Evolutionary conservation across 2,113 vertebrate genomes (phyloP), one percentile per base, ranked within the genome.

Genomic region (Motacilla tschutschensis): DNA sequence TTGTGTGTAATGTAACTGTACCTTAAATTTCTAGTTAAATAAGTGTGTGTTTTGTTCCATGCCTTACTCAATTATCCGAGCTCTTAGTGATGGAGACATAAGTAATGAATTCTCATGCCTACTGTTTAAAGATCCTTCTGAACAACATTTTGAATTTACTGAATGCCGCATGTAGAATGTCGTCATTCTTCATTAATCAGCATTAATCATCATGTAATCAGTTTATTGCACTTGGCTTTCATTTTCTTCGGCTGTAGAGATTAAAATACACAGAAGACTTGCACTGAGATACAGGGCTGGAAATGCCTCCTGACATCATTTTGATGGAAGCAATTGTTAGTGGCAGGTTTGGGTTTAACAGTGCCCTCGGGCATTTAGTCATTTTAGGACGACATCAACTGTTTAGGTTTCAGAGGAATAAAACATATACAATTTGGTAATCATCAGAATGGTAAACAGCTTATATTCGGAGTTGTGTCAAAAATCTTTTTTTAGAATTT

Each of bases 321-420:
- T 94, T 93, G 93, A 93, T 95, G 70, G 81, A 92, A 93, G 89
- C 65, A 87, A 92, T 88, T 94, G 57, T 83, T 95, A 88, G 77
- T 96, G 88, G 84, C 83, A 94, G 84, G 85, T 93, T 96, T 94
- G 90, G 92, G 79, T 94, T 96, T 96, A 93, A 91, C 95, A 65
- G 87, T 92, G 53, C 82, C 86, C 58, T 91, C 33, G 2, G 85
- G 87, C 73, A 86, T 90, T 91, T 71, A 89, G 74, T 91, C 48
- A 78, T 92, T 92, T 94, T 73, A 70, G 50, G 82, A 79, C 80
- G 83, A 67, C 88, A 86, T 91, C 70, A 91, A 74, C 63, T 91
- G 54, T 75, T 92, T 60, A 82, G 69, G 12, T 90, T 93, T 60
- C 53, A 58, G 87, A 87, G 38, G 65, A 90, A 90, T 85, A 92